Conservation (phyloP, 2,113 vertebrate species). For the Microcebus jonahi region DNA sequence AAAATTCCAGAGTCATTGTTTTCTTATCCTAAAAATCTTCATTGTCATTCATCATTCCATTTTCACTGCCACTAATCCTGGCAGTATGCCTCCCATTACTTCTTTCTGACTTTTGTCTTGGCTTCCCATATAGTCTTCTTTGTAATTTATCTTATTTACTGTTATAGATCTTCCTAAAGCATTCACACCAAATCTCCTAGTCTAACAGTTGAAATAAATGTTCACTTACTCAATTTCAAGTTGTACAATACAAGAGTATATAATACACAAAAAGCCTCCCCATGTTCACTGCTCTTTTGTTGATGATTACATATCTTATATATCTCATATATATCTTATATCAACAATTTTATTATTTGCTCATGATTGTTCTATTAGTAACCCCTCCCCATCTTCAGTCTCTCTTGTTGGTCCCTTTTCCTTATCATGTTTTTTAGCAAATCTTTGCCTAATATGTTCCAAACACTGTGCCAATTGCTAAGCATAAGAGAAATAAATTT, state of each 20-base stretch:
- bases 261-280: not conserved
- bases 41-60: not conserved
- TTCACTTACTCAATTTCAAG: slow-evolving; percentile 5
- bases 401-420: not conserved
- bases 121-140: not conserved
- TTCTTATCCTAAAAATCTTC: slow-evolving; percentile 14
- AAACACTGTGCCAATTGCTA: slow-evolving; percentile 7
- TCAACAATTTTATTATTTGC: not conserved
- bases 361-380: not conserved
- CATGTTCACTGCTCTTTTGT: not conserved
- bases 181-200: not conserved
- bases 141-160: not conserved
- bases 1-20: not conserved
- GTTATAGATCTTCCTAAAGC: not conserved
- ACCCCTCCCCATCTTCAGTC: not conserved
- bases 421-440: not conserved
- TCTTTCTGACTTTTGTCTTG: not conserved
- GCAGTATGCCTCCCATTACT: not conserved
- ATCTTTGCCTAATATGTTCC: not conserved
- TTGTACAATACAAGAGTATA: not conserved
- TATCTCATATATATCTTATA: not conserved
- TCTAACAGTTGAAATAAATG: not conserved
- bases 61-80: slow-evolving; percentile 12
- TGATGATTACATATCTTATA: not conserved
- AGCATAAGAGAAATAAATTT: not conserved